Base-by-base conservation (phyloP, 2,113 vertebrate species). In the Tachycineta bicolor region DNA sequence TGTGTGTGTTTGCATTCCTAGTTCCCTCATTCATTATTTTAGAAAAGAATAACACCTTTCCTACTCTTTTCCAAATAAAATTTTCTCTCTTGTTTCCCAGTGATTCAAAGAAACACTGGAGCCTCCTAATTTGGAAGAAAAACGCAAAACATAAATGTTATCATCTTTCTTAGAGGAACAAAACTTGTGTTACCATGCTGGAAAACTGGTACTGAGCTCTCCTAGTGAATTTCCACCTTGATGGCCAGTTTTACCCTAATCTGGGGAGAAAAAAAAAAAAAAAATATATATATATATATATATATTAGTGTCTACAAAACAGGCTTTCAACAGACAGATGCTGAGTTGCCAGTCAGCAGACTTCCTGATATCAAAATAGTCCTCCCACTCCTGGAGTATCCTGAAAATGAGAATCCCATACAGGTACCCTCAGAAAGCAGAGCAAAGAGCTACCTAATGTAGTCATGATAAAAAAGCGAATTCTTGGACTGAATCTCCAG, bases 301-400 rank as follows among this genome's bases (percentile, higher is more conserved):
- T n/a, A n/a, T n/a, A 43, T n/a, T 49, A 28, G 4, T 43, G 26
- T 82, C 19, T 37, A 53, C 20, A 68, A 68, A 43, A 34, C 24
- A 83, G 25, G 20, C 4, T 0, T 70, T 85, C 3, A 23, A 39
- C 33, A 86, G 67, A 67, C 25, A 90, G 34, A 53, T 75, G 34
- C 39, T 59, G 39, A 47, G 18, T 39, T 56, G 16, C 12, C 76
- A 68, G 63, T 37, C 34, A 75, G 25, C 43, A 49, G 31, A 62
- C 34, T 49, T 84, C 31, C 10, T 0, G 0, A n/a, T n/a, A 83
- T n/a, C 0, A 0, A 63, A 67, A 81, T 8, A 76, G 31, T 29
- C 7, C 18, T 23, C 9, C 4, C 1, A 6, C 24, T n/a, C 21
- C 18, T n/a, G n/a, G 29, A 5, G 12, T 12, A n/a, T 55, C 33